phyloP scores from a whole-genome alignment of 2,797 vertebrate species.

The Vireo griseus region DNA sequence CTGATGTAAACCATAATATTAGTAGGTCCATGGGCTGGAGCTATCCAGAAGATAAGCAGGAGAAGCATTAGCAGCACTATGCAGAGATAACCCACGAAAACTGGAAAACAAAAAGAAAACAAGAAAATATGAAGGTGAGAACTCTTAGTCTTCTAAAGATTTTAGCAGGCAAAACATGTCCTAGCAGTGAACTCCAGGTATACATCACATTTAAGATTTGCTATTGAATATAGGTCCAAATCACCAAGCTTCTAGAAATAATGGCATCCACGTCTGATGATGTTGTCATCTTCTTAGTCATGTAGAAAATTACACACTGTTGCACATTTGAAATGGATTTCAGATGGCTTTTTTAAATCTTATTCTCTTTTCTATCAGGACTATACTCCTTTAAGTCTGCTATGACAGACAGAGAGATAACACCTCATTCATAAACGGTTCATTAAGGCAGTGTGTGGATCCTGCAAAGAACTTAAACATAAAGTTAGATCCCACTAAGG shows the following conservation, averaged over 20 bases:
- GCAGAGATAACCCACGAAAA: conserved; percentile 84
- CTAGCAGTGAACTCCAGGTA: background rate
- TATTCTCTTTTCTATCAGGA: background rate
- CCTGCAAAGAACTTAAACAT: background rate
- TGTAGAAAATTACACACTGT: background rate
- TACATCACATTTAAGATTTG: background rate
- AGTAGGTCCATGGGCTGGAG: conserved; percentile 85
- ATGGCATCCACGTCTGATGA: background rate
- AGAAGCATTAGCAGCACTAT: conserved; percentile 85
- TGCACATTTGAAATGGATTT: background rate
- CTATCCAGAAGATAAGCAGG: conserved; percentile 87
- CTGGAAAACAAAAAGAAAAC: conserved; percentile 76
- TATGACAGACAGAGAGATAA: background rate
- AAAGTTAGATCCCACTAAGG: background rate
- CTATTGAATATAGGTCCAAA: background rate
- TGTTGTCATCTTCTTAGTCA: background rate
- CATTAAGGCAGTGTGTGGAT: background rate
- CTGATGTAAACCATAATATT: conserved; percentile 95
- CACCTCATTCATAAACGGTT: background rate
- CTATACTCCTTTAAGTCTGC: background rate
- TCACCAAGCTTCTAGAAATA: background rate
- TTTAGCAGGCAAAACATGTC: background rate
- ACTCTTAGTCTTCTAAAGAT: background rate
- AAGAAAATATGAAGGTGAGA: background rate
- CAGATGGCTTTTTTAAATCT: background rate